phyloP scores from a whole-genome alignment of 2,797 vertebrate species.

The Trematomus bernacchii region DNA sequence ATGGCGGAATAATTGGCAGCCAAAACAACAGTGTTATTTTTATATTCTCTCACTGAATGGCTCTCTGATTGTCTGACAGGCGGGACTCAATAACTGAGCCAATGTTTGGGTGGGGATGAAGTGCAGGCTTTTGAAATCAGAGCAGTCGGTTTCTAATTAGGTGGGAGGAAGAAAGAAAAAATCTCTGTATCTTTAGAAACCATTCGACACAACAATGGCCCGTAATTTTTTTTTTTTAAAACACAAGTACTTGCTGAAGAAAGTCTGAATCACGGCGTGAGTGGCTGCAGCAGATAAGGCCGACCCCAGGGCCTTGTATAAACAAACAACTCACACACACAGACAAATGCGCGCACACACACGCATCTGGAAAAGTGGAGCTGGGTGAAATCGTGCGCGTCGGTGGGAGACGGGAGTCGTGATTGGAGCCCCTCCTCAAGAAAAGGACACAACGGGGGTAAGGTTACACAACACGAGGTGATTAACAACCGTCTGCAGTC shows the following conservation, averaged over 20 bases:
- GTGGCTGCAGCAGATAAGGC: slow-evolving; percentile 86
- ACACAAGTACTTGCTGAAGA: slow-evolving; percentile 65
- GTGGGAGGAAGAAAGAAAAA: slow-evolving; percentile 57
- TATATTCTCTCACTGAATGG: slow-evolving; percentile 2
- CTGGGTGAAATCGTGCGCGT: slow-evolving; percentile 75
- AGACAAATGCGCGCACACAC: background rate
- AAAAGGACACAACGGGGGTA: slow-evolving; percentile 74
- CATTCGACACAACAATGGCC: slow-evolving; percentile 85
- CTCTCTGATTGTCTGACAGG: slow-evolving; percentile 50
- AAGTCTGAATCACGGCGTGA: slow-evolving; percentile 87
- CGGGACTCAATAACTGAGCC: slow-evolving; percentile 41
- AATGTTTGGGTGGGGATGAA: slow-evolving; percentile 53
- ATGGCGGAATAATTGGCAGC: background rate
- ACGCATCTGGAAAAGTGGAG: slow-evolving; percentile 85
- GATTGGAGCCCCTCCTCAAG: slow-evolving; percentile 73
- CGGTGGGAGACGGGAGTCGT: slow-evolving; percentile 82
- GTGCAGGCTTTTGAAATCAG: slow-evolving; percentile 67
- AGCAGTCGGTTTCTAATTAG: slow-evolving; percentile 74
- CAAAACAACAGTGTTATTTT: slow-evolving; percentile 17
- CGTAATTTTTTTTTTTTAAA: slow-evolving; percentile 59
- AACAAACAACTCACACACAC: slow-evolving; percentile 80
- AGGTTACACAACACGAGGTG: slow-evolving; percentile 73
- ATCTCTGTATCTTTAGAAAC: slow-evolving; percentile 79
- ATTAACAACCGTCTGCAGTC: slow-evolving; percentile 43
- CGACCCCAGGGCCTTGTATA: slow-evolving; percentile 76